phyloP scores from a whole-genome alignment of 2,113 vertebrate species.

The Chaenocephalus aceratus region DNA sequence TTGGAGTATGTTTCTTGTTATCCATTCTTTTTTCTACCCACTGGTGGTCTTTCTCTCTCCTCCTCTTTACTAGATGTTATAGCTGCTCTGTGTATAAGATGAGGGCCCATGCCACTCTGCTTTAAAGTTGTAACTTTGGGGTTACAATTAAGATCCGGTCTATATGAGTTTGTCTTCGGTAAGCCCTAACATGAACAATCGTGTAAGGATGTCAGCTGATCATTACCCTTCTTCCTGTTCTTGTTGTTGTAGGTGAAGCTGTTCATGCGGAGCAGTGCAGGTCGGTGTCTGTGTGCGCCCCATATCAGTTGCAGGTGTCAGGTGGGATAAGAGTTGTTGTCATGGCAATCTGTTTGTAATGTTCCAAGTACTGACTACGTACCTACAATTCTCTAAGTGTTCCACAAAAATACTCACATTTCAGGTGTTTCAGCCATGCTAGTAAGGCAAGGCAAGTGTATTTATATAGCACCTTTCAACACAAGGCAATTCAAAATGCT shows the following conservation, averaged over 20 bases:
- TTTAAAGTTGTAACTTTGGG: background rate
- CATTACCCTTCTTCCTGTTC: too few species aligned
- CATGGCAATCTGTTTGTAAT: background rate
- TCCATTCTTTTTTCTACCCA: background rate
- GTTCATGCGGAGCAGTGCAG: background rate
- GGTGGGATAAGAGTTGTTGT: background rate
- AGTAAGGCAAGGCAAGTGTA: too few species aligned
- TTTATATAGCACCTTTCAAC: too few species aligned
- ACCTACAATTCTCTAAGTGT: background rate
- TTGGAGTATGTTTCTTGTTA: conserved; percentile 2
- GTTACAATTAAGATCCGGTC: background rate
- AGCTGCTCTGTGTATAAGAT: conserved; percentile 1
- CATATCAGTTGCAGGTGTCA: background rate
- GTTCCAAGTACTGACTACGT: background rate
- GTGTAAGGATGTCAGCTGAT: too few species aligned
- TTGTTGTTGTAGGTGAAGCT: too few species aligned
- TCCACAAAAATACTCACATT: too few species aligned
- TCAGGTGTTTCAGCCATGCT: too few species aligned
- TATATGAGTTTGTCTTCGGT: background rate
- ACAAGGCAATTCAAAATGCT: too few species aligned
- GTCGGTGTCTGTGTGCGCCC: background rate
- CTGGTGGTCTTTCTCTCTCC: background rate
- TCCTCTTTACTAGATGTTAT: background rate
- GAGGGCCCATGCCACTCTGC: background rate
- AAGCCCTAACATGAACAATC: background rate